phyloP scores from a whole-genome alignment of 2,113 vertebrate species.

The Etia nguti region DNA sequence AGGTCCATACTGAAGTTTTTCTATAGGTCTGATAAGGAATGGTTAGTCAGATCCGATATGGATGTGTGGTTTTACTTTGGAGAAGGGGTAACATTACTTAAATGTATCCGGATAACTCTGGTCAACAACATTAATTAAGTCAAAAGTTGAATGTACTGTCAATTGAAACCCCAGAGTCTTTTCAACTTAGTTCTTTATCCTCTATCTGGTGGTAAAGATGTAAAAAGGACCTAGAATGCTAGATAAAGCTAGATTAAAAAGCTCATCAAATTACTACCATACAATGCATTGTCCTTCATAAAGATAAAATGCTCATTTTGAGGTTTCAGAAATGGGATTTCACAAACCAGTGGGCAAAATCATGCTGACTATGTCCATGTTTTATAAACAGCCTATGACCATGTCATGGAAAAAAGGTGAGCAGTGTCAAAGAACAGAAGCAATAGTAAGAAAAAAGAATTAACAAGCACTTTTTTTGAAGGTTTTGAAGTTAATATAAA shows the following conservation, averaged over 20 bases:
- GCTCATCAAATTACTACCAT: too few species aligned
- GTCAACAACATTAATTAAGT: not conserved
- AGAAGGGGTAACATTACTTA: not conserved
- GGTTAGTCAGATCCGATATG: not conserved
- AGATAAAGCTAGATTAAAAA: accelerated
- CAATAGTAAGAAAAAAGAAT: not conserved
- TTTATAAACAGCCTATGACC: not conserved
- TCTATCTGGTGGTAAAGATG: not conserved
- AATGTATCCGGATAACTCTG: accelerated
- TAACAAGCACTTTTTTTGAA: not conserved
- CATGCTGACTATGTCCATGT: not conserved
- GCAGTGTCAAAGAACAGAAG: not conserved
- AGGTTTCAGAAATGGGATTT: not conserved
- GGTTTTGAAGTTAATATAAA: too few species aligned
- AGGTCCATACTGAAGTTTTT: not conserved
- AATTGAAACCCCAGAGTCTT: not conserved
- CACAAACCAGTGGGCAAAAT: accelerated
- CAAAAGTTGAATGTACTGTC: not conserved
- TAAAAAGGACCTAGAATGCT: accelerated
- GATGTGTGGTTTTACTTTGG: not conserved
- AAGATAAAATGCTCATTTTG: not conserved
- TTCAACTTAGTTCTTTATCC: not conserved
- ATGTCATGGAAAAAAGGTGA: not conserved
- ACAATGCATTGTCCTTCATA: not conserved
- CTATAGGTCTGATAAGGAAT: not conserved